Percentiles rank a stretch among this genome's conserved stretches.
Conservation (phyloP, 2,797 vertebrate genomes). For the Epinephelus coioides region DNA sequence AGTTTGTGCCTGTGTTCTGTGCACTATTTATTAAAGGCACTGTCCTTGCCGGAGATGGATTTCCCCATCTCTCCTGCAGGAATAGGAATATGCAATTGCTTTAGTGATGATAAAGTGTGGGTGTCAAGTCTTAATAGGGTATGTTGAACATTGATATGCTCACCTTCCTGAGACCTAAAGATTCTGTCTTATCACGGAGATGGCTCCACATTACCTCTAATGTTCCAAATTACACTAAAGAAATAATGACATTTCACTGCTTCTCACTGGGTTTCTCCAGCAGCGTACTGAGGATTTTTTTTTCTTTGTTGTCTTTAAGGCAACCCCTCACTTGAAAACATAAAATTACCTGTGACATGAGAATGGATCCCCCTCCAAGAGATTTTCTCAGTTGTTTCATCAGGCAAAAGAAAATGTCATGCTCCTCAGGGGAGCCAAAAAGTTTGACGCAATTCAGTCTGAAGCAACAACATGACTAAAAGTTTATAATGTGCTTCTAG, state of each 20-base stretch:
- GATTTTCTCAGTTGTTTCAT: slow-evolving; percentile 41
- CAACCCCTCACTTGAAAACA: slow-evolving; percentile 23
- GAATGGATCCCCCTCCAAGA: slow-evolving; percentile 22
- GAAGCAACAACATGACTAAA: slow-evolving; percentile 53
- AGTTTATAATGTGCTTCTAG: slow-evolving; percentile 58
- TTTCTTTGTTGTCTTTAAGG: slow-evolving; percentile 37
- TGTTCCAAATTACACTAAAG: slow-evolving; percentile 59
- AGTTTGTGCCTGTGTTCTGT: slow-evolving; percentile 76
- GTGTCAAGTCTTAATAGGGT: slow-evolving; percentile 84
- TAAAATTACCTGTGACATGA: slow-evolving; percentile 58
- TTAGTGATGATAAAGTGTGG: slow-evolving; percentile 83
- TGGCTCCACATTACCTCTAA: slow-evolving; percentile 64
- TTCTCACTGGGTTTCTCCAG: slow-evolving; percentile 18
- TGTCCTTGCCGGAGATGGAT: slow-evolving; percentile 81
- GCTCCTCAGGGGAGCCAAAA: slow-evolving; percentile 39
- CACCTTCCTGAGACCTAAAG: slow-evolving; percentile 74
- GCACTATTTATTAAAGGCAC: slow-evolving; percentile 81
- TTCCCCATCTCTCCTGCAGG: slow-evolving; percentile 74
- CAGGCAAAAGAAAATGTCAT: slow-evolving; percentile 60
- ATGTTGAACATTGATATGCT: slow-evolving; percentile 81
- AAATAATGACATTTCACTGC: slow-evolving; percentile 42
- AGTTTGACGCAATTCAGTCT: slow-evolving; percentile 60
- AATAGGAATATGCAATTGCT: slow-evolving; percentile 83
- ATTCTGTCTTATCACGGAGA: slow-evolving; percentile 65
- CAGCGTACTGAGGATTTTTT: slow-evolving; percentile 4